Percentiles rank a stretch among this genome's conserved stretches.
Evolutionary conservation across 2,113 vertebrate genomes (phyloP).

Genomic region (Triplophysa siluroides): DNA sequence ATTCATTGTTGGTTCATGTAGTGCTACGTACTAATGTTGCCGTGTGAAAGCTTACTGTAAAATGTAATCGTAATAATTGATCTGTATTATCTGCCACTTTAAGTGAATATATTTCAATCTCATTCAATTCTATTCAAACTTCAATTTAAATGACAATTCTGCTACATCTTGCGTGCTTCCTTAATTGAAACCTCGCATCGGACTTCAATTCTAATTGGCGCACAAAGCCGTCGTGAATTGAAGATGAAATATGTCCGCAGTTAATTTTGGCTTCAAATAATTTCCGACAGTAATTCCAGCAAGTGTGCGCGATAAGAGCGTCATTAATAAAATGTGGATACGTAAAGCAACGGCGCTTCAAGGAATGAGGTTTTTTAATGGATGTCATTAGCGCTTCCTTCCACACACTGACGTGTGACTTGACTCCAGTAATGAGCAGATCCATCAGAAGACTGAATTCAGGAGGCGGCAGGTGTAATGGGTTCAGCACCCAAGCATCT

Average conservation of each 20-base stretch:
- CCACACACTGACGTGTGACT: constrained; percentile 29
- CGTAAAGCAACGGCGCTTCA: constrained; percentile 3
- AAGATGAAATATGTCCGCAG: background rate
- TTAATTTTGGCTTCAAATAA: constrained; percentile 19
- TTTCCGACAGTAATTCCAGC: background rate
- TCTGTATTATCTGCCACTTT: no score
- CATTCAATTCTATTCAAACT: no score
- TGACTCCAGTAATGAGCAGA: constrained; percentile 62
- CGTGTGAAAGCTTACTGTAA: no score
- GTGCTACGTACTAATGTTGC: no score
- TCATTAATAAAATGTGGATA: constrained; percentile 31
- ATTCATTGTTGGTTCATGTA: no score
- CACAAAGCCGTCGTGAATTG: background rate
- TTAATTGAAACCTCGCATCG: no score
- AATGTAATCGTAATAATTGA: no score
- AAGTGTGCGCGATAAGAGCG: constrained; percentile 12
- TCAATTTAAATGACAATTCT: no score
- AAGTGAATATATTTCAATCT: no score
- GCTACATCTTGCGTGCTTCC: no score
- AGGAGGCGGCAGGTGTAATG: constrained; percentile 88
- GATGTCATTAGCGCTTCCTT: constrained; percentile 44
- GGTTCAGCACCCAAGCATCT: constrained; percentile 86
- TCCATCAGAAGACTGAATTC: constrained; percentile 74
- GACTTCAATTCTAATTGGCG: background rate
- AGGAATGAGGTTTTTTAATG: constrained; percentile 16